Base-by-base conservation (phyloP, 2,113 vertebrate species). In the Callocephalon fimbriatum region DNA sequence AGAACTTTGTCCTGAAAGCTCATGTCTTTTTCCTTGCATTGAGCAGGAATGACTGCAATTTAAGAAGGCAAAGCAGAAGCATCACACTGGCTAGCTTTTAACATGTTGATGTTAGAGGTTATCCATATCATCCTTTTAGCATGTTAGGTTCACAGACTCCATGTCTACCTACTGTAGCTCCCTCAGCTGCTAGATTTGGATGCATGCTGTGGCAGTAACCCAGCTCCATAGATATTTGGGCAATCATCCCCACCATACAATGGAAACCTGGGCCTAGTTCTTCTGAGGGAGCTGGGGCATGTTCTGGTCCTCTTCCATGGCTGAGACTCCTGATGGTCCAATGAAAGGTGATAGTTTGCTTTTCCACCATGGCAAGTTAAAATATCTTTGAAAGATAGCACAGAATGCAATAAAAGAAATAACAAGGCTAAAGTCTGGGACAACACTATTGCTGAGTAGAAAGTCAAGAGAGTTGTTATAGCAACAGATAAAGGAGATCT, bases 381-480 rank as follows among this genome's bases (percentile, higher is more conserved):
- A 81, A 61, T 59, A 72, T 22, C 35, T 90, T 63, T 88, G 81
- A 86, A 85, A 77, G 42, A 83, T 22, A 76, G 38, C 9, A 37
- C 8, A 58, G 42, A 84, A 78, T 35, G 25, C 48, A 73, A 45
- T 85, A 68, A 62, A 93, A 68, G 44, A 82, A 71, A 85, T 71
- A 78, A 38, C 10, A 77, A 68, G 50, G n/a, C 31, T 37, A 3
- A 70, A 70, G 20, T 65, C 81, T 93, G 35, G 48, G 31, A 23
- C 77, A 87, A 40, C 1, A 1, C 5, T 54, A 4, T 54, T 59
- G 42, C 65, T 73, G 53, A 65, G 32, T 32, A 66, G 40, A 68
- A 87, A 94, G 32, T 4, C 5, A 35, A 53, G 6, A 68, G 38
- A 77, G 82, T 77, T 90, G 88, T 90, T 93, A 86, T 37, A 86